Conservation (phyloP, 2,797 vertebrate species). For the Tauraco hartlaubi region DNA sequence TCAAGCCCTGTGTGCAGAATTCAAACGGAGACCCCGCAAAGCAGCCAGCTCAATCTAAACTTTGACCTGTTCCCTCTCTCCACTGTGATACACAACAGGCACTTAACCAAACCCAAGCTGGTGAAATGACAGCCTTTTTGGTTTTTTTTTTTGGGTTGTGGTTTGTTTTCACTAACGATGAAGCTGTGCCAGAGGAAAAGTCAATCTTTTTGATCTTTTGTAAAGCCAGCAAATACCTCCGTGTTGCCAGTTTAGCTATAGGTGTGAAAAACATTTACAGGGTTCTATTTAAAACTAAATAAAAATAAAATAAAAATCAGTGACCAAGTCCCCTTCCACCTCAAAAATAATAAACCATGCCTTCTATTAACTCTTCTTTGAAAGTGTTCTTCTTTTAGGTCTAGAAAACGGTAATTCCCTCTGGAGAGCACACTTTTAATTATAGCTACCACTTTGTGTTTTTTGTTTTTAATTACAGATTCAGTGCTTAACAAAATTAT, state of each 20-base stretch:
- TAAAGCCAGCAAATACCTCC: slow-evolving; percentile 34
- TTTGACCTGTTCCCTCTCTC: slow-evolving; percentile 53
- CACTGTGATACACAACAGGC: slow-evolving; percentile 40
- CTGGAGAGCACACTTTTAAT: not conserved
- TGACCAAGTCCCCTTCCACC: not conserved
- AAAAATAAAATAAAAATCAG: slow-evolving; percentile 12
- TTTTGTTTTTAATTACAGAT: slow-evolving; percentile 12
- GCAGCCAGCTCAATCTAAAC: slow-evolving; percentile 32
- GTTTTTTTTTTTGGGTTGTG: not conserved
- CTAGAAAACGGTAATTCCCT: not conserved
- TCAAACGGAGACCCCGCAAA: not conserved
- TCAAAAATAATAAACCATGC: slow-evolving; percentile 1
- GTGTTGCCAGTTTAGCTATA: slow-evolving; percentile 19
- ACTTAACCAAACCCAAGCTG: slow-evolving; percentile 22
- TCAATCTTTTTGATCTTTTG: not conserved
- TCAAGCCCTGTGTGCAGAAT: not conserved
- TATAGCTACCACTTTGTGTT: not conserved
- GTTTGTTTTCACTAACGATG: slow-evolving; percentile 5
- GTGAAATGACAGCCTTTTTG: slow-evolving; percentile 20
- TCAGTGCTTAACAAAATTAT: not conserved
- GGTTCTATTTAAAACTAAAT: slow-evolving; percentile 32
- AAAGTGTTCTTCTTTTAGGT: slow-evolving; percentile 12
- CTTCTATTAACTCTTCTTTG: not conserved
- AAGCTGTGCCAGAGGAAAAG: slow-evolving; percentile 41
- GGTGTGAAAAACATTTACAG: slow-evolving; percentile 21